Evolutionary conservation across 1,140 invertebrate genomes (phyloP).

Genomic region (Neotoxoptera formosana): DNA sequence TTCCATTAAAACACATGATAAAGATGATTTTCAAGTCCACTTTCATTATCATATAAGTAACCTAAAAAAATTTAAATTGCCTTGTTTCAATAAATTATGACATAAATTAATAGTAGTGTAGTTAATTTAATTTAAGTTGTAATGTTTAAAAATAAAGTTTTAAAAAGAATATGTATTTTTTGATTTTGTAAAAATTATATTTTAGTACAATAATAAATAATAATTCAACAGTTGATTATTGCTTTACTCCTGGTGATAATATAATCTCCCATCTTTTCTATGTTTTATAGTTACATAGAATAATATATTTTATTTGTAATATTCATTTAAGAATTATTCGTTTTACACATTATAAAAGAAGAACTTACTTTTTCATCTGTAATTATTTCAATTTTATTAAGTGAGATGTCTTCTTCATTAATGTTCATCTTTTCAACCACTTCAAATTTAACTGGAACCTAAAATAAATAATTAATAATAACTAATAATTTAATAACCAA

Average conservation of each 20-base stretch:
- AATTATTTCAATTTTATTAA: slow-evolving; percentile 29
- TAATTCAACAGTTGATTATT: background rate
- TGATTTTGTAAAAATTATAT: background rate
- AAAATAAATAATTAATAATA: background rate
- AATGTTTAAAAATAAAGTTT: background rate
- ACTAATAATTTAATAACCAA: background rate
- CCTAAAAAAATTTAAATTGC: slow-evolving; percentile 12
- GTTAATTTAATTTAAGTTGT: too few species aligned
- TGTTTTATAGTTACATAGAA: background rate
- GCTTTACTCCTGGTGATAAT: too few species aligned
- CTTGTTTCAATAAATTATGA: background rate
- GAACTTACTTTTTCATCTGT: background rate
- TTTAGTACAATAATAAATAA: background rate
- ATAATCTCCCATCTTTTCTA: background rate
- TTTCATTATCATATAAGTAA: background rate
- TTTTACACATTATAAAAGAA: background rate
- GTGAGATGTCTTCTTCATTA: slow-evolving; percentile 14
- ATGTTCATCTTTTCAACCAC: background rate
- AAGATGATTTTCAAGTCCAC: slow-evolving; percentile 38
- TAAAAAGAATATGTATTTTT: background rate
- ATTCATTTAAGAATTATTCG: background rate
- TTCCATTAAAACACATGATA: background rate
- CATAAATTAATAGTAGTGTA: background rate
- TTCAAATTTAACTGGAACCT: slow-evolving; percentile 28
- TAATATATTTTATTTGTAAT: background rate